Conservation (phyloP, 2,113 vertebrate genomes). For the Saccopteryx bilineata region DNA sequence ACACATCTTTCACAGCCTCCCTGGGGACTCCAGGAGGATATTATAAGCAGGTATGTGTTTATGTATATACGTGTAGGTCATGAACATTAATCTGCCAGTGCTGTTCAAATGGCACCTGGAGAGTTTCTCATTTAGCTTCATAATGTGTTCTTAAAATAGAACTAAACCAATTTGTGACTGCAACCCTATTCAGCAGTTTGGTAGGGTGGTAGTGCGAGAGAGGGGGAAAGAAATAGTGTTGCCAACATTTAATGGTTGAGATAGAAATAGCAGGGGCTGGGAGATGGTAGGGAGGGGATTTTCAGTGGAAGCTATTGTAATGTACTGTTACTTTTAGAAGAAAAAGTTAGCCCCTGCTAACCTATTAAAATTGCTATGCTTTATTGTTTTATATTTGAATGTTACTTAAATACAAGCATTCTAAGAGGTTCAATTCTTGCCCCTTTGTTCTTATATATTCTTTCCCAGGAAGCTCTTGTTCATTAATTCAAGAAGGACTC, state of each 20-base stretch:
- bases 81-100: constrained; percentile 37
- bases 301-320: not conserved
- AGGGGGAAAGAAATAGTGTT: constrained; percentile 30
- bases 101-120: constrained; percentile 12
- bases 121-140: constrained; percentile 20
- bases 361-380: constrained; percentile 1
- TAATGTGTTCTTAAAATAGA: constrained; percentile 52
- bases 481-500: not conserved
- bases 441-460: not conserved
- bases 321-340: not conserved
- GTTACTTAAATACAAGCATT: not conserved
- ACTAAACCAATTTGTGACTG: not conserved
- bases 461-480: not conserved
- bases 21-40: not conserved
- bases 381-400: not conserved
- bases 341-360: not conserved
- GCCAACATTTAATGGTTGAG: not conserved
- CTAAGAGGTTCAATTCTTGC: not conserved
- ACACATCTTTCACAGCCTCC: not conserved
- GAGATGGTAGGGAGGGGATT: not conserved
- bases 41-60: not conserved
- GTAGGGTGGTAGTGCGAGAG: not conserved
- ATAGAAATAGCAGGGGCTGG: not conserved
- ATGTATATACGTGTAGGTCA: not conserved
- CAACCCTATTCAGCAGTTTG: not conserved